Evolutionary conservation across 2,888 invertebrate genomes (phyloP).

Genomic region (Apodemia zela): DNA sequence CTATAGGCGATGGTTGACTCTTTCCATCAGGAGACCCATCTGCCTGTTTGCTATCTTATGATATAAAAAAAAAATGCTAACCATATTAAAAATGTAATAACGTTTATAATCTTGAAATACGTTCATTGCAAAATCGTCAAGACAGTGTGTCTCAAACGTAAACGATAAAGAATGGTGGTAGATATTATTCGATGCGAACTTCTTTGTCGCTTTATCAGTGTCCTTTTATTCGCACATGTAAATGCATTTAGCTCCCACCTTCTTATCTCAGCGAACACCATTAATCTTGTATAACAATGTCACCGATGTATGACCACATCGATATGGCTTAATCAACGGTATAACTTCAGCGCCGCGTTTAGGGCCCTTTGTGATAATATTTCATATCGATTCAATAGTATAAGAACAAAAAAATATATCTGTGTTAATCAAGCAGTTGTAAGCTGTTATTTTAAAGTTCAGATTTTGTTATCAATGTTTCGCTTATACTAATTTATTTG

Average conservation of each 20-base stretch:
- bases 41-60: too few relatives aligned
- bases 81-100: too few relatives aligned
- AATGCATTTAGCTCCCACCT: constrained; percentile 77
- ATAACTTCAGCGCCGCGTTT: constrained; percentile 48
- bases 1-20: too few relatives aligned
- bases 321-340: constrained; percentile 71
- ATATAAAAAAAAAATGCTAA: too few relatives aligned
- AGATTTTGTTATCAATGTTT: constrained; percentile 6
- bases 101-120: background rate
- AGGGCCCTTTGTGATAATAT: constrained; percentile 37
- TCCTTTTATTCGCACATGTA: constrained; percentile 76
- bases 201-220: constrained; percentile 72
- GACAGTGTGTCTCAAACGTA: constrained; percentile 22
- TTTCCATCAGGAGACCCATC: too few relatives aligned
- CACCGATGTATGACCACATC: constrained; percentile 55
- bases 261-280: constrained; percentile 71
- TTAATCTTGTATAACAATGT: constrained; percentile 79
- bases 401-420: constrained; percentile 36
- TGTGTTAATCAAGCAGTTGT: constrained; percentile 33
- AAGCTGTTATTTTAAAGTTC: constrained; percentile 9
- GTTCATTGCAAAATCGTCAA: background rate
- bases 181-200: constrained; percentile 55
- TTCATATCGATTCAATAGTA: constrained; percentile 35
- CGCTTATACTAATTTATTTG: constrained; percentile 3
- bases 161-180: constrained; percentile 37